A percentile compares a stretch with the other conserved stretches of the same genome.
These are phyloP conservation scores for Lycophotia porphyrea DNA, from an alignment of 2,888 invertebrate species.

Conservation along the genomic window DNA sequence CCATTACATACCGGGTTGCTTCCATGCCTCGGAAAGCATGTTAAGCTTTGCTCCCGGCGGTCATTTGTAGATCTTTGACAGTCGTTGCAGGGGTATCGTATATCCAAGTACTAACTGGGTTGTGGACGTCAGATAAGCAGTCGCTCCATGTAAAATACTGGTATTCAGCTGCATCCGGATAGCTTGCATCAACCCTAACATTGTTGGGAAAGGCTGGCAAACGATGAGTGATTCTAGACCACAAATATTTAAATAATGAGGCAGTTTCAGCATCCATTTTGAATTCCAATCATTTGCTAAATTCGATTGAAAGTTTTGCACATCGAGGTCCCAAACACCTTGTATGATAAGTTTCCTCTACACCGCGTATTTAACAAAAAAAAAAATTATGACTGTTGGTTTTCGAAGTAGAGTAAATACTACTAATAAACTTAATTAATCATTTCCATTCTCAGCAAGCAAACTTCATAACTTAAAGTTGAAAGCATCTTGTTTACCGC, in stretches of 20 bases:
- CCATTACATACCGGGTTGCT: no score
- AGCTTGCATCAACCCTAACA: no score
- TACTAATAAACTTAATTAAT: slow-evolving; percentile 10
- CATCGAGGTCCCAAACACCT: not conserved
- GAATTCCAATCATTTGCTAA: not conserved
- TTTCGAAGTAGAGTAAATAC: slow-evolving; percentile 3
- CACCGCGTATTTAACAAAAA: not conserved
- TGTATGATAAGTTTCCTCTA: not conserved
- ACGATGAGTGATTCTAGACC: not conserved
- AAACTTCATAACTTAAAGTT: slow-evolving; percentile 3
- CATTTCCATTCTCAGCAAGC: slow-evolving; percentile 18
- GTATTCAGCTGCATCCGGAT: no score
- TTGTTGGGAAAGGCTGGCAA: no score
- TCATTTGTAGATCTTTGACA: no score
- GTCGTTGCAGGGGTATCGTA: no score
- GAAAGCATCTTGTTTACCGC: slow-evolving; percentile 35
- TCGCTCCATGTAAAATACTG: no score
- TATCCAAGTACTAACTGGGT: no score
- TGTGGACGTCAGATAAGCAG: no score
- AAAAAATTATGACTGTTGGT: not conserved
- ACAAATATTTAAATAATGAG: not conserved
- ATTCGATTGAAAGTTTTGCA: not conserved
- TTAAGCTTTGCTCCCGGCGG: no score
- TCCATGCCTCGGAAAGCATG: no score
- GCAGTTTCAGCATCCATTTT: not conserved